phyloP scores from a whole-genome alignment of 1,140 invertebrate genomes.

The Philotrypesis tridentata region DNA sequence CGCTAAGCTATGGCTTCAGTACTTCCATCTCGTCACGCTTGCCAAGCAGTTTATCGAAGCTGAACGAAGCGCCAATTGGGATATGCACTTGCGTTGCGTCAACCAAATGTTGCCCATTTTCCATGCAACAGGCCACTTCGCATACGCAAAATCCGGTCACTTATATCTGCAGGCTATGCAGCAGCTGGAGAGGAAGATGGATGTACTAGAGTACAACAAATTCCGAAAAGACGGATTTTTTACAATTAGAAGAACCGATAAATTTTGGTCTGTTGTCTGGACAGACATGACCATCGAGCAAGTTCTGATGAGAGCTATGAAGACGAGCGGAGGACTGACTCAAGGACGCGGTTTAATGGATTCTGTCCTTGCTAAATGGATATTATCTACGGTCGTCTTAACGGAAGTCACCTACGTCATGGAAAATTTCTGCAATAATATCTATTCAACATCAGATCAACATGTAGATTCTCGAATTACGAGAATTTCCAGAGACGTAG shows the following conservation, averaged over 20 bases:
- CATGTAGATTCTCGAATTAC: constrained; percentile 67
- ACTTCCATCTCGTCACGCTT: too few species aligned
- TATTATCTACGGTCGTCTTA: constrained; percentile 37
- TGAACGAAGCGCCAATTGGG: constrained; percentile 58
- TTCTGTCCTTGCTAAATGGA: constrained; percentile 43
- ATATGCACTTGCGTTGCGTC: constrained; percentile 53
- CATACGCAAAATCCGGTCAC: constrained; percentile 62
- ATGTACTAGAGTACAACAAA: constrained; percentile 57
- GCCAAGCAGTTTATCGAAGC: constrained; percentile 40
- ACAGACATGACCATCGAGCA: constrained; percentile 66
- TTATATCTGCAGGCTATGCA: constrained; percentile 65
- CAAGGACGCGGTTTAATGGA: constrained; percentile 48
- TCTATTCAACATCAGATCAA: constrained; percentile 64
- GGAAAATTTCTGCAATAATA: constrained; percentile 62
- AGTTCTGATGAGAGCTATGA: constrained; percentile 63
- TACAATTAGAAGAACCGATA: constrained; percentile 60
- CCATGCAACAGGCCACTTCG: constrained; percentile 62
- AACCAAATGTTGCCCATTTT: constrained; percentile 62
- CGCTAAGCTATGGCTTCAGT: too few species aligned
- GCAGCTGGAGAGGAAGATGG: constrained; percentile 55
- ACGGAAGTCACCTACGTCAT: constrained; percentile 51
- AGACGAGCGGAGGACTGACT: constrained; percentile 49
- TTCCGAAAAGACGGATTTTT: constrained; percentile 57
- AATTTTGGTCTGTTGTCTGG: constrained; percentile 66
- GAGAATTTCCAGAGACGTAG: constrained; percentile 62